Evolutionary conservation across 2,113 vertebrate species (phyloP).

Genomic region (Jaculus jaculus): DNA sequence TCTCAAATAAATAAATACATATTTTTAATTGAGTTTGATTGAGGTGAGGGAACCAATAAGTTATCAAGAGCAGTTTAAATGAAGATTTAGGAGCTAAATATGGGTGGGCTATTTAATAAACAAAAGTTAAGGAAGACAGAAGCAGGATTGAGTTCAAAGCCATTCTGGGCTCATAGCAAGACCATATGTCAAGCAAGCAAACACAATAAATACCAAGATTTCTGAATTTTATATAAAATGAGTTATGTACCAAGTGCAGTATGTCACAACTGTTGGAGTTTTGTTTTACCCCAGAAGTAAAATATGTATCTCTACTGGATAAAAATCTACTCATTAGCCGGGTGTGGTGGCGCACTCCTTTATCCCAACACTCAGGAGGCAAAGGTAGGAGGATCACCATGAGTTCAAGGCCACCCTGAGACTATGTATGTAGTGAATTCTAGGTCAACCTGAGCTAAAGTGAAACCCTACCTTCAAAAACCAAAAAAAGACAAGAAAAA

Average conservation of each 20-base stretch:
- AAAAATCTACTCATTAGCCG: no score
- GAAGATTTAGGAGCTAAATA: conserved; percentile 37
- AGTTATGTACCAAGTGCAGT: neutral
- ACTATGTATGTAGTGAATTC: no score
- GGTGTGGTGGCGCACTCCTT: no score
- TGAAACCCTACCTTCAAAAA: no score
- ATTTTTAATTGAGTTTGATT: no score
- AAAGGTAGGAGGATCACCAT: no score
- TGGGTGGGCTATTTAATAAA: conserved; percentile 10
- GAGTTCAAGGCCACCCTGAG: no score
- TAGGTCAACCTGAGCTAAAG: no score
- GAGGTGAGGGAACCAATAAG: neutral
- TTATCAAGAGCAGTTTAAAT: conserved; percentile 42
- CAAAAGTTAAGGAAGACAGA: neutral
- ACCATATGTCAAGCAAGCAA: neutral
- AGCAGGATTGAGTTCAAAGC: neutral
- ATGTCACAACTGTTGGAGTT: neutral
- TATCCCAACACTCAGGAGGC: no score
- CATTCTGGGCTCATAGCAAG: neutral
- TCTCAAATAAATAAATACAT: no score
- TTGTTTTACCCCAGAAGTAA: conserved; percentile 38
- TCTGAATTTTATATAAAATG: conserved; percentile 7
- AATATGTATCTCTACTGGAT: conserved; percentile 3
- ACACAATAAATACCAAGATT: neutral
- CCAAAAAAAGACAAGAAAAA: no score